A percentile compares a stretch with the other conserved stretches of the same genome.
These are phyloP conservation scores for Drosophila neonasuta DNA, from an alignment of 2,888 invertebrate species.

Conservation along the genomic window DNA sequence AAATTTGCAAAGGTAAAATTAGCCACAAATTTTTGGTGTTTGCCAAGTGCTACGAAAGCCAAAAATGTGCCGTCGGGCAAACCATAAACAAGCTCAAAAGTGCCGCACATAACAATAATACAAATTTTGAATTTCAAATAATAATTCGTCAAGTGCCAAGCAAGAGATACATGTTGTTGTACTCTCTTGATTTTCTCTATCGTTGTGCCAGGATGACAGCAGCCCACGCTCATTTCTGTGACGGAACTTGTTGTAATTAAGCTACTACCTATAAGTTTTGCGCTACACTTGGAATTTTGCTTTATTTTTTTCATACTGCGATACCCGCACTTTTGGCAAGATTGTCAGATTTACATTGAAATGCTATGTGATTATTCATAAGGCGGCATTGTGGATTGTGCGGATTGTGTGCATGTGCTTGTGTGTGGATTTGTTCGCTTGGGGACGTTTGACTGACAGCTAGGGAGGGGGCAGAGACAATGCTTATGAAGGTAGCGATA, in stretches of 20 bases:
- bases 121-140: constrained; percentile 30
- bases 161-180: background rate
- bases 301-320: constrained; percentile 23
- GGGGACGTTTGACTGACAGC: constrained; percentile 69
- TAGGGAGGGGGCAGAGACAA: constrained; percentile 24
- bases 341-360: constrained; percentile 55
- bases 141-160: constrained; percentile 31
- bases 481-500: constrained; percentile 37
- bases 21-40: constrained; percentile 12
- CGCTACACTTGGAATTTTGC: constrained; percentile 52
- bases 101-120: constrained; percentile 15
- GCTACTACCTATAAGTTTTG: constrained; percentile 48
- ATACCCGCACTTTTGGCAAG: constrained; percentile 43
- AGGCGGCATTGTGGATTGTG: constrained; percentile 29
- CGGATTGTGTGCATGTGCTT: constrained; percentile 11
- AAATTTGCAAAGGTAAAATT: constrained; percentile 24
- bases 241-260: constrained; percentile 52
- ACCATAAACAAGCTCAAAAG: constrained; percentile 23
- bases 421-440: constrained; percentile 31
- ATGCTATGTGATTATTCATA: constrained; percentile 65
- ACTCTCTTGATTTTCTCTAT: background rate
- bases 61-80: constrained; percentile 17
- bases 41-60: constrained; percentile 12
- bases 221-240: constrained; percentile 15
- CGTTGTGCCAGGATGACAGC: background rate